Evolutionary conservation across 2,888 invertebrate species (phyloP).

Genomic region (Chrysotoxum bicinctum): DNA sequence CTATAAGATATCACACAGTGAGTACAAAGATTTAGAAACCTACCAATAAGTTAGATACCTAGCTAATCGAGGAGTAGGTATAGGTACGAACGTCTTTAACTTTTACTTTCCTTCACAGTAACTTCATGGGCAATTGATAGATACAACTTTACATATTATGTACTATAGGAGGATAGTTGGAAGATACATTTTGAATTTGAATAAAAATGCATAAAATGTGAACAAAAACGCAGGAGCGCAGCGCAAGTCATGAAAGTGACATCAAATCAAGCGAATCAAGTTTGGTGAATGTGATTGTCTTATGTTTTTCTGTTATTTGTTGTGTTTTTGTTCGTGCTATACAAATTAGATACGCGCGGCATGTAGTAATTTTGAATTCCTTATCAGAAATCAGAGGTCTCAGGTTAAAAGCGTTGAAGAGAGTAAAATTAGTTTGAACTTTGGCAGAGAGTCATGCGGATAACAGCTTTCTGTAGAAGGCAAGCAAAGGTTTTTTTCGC

Average conservation of each 20-base stretch:
- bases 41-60: constrained; percentile 37
- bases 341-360: constrained; percentile 36
- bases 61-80: constrained; percentile 22
- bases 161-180: constrained; percentile 6
- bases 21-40: constrained; percentile 54
- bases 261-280: constrained; percentile 61
- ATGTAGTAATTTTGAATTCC: constrained; percentile 10
- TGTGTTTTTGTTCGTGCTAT: not conserved
- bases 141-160: not conserved
- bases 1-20: constrained; percentile 22
- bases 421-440: constrained; percentile 6
- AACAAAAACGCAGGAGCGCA: constrained; percentile 16
- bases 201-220: constrained; percentile 53
- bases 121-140: constrained; percentile 30
- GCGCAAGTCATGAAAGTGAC: constrained; percentile 62
- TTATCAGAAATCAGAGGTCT: constrained; percentile 29
- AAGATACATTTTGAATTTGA: constrained; percentile 32
- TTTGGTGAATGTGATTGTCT: constrained; percentile 42
- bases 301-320: not conserved
- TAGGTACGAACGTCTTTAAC: constrained; percentile 6
- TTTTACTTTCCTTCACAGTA: constrained; percentile 62
- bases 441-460: not conserved
- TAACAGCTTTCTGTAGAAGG: not conserved
- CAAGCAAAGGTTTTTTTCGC: not conserved
- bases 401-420: not conserved